Conservation (phyloP, 2,113 vertebrate species). For the Tetraodon nigroviridis region DNA sequence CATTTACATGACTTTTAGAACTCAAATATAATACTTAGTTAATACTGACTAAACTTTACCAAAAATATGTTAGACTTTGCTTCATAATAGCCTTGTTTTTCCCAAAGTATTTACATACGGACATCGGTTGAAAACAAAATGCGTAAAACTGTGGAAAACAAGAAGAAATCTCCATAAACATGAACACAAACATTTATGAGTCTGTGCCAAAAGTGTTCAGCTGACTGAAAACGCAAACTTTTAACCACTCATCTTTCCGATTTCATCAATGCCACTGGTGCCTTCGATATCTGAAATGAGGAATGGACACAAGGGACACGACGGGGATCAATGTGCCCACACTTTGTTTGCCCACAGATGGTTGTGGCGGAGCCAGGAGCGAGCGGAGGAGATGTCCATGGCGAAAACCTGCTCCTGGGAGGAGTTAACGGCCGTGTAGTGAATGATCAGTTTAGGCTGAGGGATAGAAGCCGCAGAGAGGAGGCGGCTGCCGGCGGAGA, state of each 20-base stretch:
- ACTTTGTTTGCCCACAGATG: slow-evolving; percentile 85
- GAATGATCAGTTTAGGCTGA: slow-evolving; percentile 84
- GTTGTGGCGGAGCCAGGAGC: slow-evolving; percentile 85
- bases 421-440: slow-evolving; percentile 77
- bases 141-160: not conserved
- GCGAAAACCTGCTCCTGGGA: slow-evolving; percentile 84
- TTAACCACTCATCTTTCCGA: slow-evolving; percentile 1
- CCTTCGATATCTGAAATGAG: not conserved
- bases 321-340: slow-evolving; percentile 61
- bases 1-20: slow-evolving; percentile 30
- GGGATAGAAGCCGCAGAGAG: slow-evolving; percentile 78
- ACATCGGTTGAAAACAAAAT: not conserved
- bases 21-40: slow-evolving; percentile 12
- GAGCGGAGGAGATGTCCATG: slow-evolving; percentile 76
- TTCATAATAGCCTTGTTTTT: not conserved
- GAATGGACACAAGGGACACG: not conserved
- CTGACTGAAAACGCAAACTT: not conserved
- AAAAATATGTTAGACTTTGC: slow-evolving; percentile 10
- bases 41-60: too few species aligned
- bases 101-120: not conserved
- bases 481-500: slow-evolving; percentile 77
- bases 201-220: too few species aligned
- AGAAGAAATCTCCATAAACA: too few species aligned
- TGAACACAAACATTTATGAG: too few species aligned
- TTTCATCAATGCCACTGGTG: slow-evolving; percentile 9